Base-by-base conservation (phyloP, 92 coral and sea anemone genomes). In the Hydrozoanthus gracilis region DNA sequence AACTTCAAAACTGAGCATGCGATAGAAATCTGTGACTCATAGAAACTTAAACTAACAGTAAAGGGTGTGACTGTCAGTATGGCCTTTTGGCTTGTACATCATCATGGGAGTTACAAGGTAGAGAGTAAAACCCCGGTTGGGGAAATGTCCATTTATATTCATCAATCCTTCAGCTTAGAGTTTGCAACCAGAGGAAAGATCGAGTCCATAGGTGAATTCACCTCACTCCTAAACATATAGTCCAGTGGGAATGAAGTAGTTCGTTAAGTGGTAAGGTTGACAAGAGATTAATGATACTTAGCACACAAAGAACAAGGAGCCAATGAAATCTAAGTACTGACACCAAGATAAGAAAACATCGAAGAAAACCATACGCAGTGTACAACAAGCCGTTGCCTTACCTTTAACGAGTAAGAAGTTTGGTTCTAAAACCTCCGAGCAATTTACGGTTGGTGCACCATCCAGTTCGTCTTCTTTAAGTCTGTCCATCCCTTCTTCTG, bases 361-460 rank as follows among this genome's bases (percentile, higher is more conserved):
- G 39, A 27, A 27, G 39, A 27, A 27, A 27, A 27, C 2, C 2
- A 27, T 8, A 35, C 3, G 11, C 13, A 27, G 11, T 58, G 14
- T 58, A 58, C 15, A 68, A 20, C 13, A 2, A 79, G 13, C 17
- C 7, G 46, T 45, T 8, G 4, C 11, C 61, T 64, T 80, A 80
- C 85, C 85, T 80, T 80, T 74, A 62, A 65, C 72, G 68, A 76
- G 8, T 8, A 35, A 35, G 8, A 13, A 79, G 10, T 4, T 46
- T 58, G 72, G 54, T 61, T 58, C 58, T 15, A 44, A 14, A 44
- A 18, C 18, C 44, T 16, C 20, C n/a, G 61, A 61, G 1, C 44
- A 3, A 62, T n/a, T 2, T 7, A 7, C n/a, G n/a, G 45, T 49
- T 64, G 44, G 10, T 46, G 11, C 11, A 3, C 15, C 18, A 47